These are phyloP conservation scores for Pachyseris speciosa DNA, from an alignment of 64 coral and sea anemone species.

Conservation along the genomic window DNA sequence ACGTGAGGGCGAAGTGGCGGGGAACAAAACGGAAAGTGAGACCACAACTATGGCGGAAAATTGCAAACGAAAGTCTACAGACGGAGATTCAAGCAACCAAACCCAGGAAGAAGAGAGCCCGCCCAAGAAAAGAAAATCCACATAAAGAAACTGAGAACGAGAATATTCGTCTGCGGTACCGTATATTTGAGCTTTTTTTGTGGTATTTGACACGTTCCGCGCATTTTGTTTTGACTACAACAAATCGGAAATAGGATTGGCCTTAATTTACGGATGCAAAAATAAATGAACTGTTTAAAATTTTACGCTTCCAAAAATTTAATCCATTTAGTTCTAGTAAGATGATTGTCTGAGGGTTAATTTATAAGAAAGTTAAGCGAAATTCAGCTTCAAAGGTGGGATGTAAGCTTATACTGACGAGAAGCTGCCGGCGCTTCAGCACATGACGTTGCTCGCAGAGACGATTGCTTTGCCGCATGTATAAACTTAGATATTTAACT, in stretches of 20 bases:
- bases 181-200: background rate
- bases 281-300: background rate
- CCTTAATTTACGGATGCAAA: background rate
- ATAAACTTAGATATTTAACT: background rate
- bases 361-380: background rate
- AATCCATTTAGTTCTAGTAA: background rate
- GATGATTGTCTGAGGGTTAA: background rate
- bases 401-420: too few species aligned
- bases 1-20: background rate
- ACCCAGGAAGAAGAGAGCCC: slow-evolving; percentile 15
- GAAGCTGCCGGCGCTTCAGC: too few species aligned
- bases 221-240: background rate
- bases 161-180: background rate
- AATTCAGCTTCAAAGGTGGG: too few species aligned
- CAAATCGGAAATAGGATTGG: background rate
- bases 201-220: background rate
- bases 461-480: background rate
- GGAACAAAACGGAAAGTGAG: background rate
- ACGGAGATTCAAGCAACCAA: background rate
- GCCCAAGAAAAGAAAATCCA: slow-evolving; percentile 38
- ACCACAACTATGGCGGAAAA: background rate
- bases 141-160: background rate
- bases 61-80: slow-evolving; percentile 24
- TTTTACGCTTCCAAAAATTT: background rate
- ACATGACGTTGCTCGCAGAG: background rate